Base-by-base conservation (phyloP, 2,888 invertebrate species). In the Patella depressa region DNA sequence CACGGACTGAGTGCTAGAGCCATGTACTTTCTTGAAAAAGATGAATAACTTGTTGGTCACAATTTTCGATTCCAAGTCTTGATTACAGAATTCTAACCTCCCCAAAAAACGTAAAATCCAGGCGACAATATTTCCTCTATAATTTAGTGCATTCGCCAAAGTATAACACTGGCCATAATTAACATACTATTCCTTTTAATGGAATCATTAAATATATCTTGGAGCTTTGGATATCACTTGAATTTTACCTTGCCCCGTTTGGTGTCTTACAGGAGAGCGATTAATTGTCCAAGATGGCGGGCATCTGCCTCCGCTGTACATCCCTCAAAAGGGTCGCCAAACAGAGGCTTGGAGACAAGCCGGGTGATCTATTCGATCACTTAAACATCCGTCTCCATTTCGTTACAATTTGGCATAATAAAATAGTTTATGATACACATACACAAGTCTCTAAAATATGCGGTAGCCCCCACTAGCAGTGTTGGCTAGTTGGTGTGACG, bases 231-330 rank as follows among this genome's bases (percentile, higher is more conserved):
- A 45, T 45, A 45, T 45, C 45, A 45, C 45, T 45, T 45, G 45
- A 45, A 45, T 45, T 65, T 65, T 65, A 65, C 65, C 65, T 65
- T 65, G 65, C 65, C 65, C 65, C 24, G 65, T 19, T 65, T 65
- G 65, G 65, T 65, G 19, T 65, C 65, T 76, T 72, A 77, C 77
- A 75, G 75, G 74, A 75, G 82, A 80, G 75, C 78, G 79, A 69
- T 76, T 78, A 53, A 79, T 75, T 73, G 82, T 85, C 84, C 85
- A 86, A 86, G 85, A 85, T 86, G 86, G 86, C 86, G 85, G 86
- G 84, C 84, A 84, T 81, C 84, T 82, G 81, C 84, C 84, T 79
- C 85, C 83, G 83, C 85, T 83, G 83, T 83, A 85, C 85, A 86
- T 86, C 82, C 81, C 83, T 81, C 57, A 77, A 78, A 81, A 79